These are phyloP conservation scores for Drosophila stalkeri DNA, from an alignment of 2,888 invertebrate species.

Conservation along the genomic window DNA sequence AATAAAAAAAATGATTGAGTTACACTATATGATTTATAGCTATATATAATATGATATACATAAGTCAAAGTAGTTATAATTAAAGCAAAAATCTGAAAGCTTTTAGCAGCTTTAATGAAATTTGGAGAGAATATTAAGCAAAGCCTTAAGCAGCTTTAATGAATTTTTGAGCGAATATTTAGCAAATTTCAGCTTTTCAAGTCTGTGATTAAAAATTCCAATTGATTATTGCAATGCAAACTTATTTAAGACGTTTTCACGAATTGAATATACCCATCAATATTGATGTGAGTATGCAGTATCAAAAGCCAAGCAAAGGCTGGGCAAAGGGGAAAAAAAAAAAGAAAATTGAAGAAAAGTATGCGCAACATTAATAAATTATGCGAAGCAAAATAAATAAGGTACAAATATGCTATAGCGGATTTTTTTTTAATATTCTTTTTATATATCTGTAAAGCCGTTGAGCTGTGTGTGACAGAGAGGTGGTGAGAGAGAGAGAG, in stretches of 20 bases:
- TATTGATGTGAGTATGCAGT: background rate
- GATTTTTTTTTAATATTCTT: conserved; percentile 23
- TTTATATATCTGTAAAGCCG: conserved; percentile 51
- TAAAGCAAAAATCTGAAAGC: background rate
- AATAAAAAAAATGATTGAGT: background rate
- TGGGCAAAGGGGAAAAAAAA: background rate
- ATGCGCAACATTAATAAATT: conserved; percentile 68
- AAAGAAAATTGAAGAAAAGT: conserved; percentile 21
- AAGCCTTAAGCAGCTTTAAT: background rate
- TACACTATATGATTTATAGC: background rate
- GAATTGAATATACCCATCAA: conserved; percentile 7
- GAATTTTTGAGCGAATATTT: background rate
- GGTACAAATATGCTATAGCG: conserved; percentile 68
- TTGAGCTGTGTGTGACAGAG: conserved; percentile 36
- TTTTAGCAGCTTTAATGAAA: background rate
- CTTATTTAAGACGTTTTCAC: background rate
- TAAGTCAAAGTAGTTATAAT: background rate
- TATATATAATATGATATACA: background rate
- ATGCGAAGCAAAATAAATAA: conserved; percentile 71
- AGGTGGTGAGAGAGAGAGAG: background rate
- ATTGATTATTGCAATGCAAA: background rate
- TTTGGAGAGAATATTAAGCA: background rate
- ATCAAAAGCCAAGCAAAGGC: background rate
- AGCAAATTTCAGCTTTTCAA: background rate
- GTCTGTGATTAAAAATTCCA: background rate